Evolutionary conservation across 2,888 invertebrate genomes (phyloP).

Genomic region (Argyresthia goedartella): DNA sequence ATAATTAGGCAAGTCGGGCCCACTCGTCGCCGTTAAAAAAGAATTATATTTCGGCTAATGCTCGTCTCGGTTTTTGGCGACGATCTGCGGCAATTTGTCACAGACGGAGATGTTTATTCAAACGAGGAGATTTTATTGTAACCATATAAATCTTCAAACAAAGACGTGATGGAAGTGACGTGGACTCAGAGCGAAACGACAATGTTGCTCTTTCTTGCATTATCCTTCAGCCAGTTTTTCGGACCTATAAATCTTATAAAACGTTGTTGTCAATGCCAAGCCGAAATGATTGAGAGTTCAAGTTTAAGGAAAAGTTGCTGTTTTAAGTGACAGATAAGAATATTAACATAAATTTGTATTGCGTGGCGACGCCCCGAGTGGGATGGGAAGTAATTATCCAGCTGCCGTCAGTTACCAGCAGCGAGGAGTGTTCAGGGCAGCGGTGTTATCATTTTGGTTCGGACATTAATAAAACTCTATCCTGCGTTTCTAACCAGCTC

Average conservation of each 20-base stretch:
- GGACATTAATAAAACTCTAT: conserved; percentile 55
- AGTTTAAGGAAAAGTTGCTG: not conserved
- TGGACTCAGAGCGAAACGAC: conserved; percentile 38
- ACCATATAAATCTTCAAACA: conserved; percentile 54
- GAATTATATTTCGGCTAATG: conserved; percentile 59
- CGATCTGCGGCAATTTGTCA: conserved; percentile 56
- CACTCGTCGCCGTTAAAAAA: conserved; percentile 46
- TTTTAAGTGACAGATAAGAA: not conserved
- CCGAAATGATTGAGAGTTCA: not conserved
- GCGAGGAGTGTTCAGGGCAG: conserved; percentile 20
- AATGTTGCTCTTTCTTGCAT: conserved; percentile 30
- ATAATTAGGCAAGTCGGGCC: conserved; percentile 44
- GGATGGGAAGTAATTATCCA: conserved; percentile 39
- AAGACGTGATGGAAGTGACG: conserved; percentile 51
- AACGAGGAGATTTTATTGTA: conserved; percentile 65
- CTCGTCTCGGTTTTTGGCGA: conserved; percentile 52
- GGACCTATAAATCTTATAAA: not conserved
- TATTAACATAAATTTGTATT: no score
- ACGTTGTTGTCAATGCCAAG: not conserved
- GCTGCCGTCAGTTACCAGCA: conserved; percentile 39
- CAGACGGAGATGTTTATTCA: conserved; percentile 63
- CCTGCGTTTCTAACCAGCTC: conserved; percentile 33
- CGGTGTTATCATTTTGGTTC: conserved; percentile 49
- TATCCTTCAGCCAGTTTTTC: conserved; percentile 11
- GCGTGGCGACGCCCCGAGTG: no score